These are phyloP conservation scores for Echiichthys vipera DNA, from an alignment of 2,797 vertebrate genomes.

Conservation along the genomic window DNA sequence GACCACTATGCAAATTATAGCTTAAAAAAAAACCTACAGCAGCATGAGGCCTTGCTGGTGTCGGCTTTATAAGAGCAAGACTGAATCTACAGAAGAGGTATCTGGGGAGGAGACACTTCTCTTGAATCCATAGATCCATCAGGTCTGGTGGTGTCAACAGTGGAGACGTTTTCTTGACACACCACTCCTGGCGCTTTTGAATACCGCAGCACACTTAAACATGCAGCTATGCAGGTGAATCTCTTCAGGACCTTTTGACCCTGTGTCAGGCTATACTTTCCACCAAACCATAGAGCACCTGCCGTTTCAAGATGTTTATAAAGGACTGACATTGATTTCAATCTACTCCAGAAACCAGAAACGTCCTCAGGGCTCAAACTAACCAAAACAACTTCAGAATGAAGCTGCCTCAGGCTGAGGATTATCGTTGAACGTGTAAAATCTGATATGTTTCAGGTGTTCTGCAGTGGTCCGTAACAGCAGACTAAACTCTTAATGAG, in stretches of 20 bases:
- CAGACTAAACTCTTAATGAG: background rate
- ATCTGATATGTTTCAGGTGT: background rate
- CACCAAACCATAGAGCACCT: slow-evolving; percentile 4
- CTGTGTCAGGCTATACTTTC: background rate
- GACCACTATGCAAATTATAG: slow-evolving; percentile 6
- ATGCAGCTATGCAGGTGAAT: background rate
- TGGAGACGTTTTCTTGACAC: background rate
- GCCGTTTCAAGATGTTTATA: background rate
- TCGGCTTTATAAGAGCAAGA: background rate
- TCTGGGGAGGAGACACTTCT: background rate
- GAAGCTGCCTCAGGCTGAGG: background rate
- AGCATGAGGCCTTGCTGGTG: background rate
- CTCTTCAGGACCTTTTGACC: background rate
- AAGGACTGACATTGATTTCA: background rate
- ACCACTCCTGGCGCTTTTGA: background rate
- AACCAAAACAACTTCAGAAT: background rate
- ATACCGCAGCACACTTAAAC: background rate
- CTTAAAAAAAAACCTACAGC: background rate
- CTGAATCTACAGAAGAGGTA: background rate
- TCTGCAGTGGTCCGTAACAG: background rate
- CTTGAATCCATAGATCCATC: background rate
- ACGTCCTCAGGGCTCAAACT: background rate
- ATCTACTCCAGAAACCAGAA: background rate
- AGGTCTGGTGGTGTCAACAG: background rate
- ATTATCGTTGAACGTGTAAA: background rate